These are phyloP conservation scores for Mergus octosetaceus DNA, from an alignment of 2,797 vertebrate species.

Conservation along the genomic window DNA sequence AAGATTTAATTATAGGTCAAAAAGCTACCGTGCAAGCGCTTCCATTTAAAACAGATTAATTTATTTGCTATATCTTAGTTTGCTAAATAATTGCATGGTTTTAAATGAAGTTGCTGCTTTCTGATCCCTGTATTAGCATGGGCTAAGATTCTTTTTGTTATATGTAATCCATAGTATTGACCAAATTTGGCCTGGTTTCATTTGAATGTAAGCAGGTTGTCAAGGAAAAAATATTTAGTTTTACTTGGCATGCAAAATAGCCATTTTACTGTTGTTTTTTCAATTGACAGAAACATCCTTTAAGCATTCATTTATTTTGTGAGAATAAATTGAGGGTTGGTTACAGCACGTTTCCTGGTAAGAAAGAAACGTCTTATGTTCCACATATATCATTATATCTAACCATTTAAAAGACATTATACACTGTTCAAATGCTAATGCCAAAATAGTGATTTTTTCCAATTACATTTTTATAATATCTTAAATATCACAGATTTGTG, in stretches of 20 bases:
- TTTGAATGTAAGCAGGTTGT: slow-evolving; percentile 74
- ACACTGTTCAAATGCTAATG: slow-evolving; percentile 64
- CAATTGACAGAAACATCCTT: slow-evolving; percentile 70
- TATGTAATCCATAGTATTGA: slow-evolving; percentile 80
- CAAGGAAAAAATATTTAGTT: slow-evolving; percentile 75
- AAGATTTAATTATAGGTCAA: slow-evolving; percentile 56
- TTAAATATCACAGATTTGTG: slow-evolving; percentile 40
- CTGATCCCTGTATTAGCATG: slow-evolving; percentile 61
- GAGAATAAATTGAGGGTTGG: slow-evolving; percentile 59
- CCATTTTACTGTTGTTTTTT: slow-evolving; percentile 62
- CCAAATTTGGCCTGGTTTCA: slow-evolving; percentile 70
- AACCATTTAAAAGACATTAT: slow-evolving; percentile 69
- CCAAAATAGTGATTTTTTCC: slow-evolving; percentile 36
- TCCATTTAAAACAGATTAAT: slow-evolving; percentile 61
- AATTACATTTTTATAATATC: slow-evolving; percentile 26
- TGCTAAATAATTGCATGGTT: slow-evolving; percentile 73
- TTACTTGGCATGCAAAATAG: slow-evolving; percentile 65
- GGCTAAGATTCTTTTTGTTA: slow-evolving; percentile 73
- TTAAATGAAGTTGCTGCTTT: slow-evolving; percentile 76
- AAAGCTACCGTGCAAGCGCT: slow-evolving; percentile 55
- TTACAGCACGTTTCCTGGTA: slow-evolving; percentile 38
- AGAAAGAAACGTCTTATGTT: slow-evolving; percentile 45
- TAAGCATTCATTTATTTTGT: slow-evolving; percentile 74
- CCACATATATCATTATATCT: slow-evolving; percentile 8
- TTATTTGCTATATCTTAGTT: slow-evolving; percentile 66